Evolutionary conservation across 2,888 invertebrate species (phyloP).

Genomic region (Oligia fasciuncula): DNA sequence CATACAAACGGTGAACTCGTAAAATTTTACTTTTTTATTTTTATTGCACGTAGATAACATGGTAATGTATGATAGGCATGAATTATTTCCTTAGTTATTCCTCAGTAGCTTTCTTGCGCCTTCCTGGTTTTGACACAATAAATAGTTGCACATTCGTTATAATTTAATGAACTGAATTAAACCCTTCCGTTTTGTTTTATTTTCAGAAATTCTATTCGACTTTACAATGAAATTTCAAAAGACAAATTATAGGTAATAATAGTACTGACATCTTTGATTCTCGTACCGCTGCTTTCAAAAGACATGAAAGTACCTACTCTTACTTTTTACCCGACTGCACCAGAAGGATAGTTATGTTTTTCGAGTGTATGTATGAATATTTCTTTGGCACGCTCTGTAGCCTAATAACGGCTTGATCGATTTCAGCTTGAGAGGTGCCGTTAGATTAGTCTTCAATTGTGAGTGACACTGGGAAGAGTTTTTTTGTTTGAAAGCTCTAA

Average conservation of each 20-base stretch:
- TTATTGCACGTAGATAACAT: slow-evolving; percentile 57
- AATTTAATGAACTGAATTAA: slow-evolving; percentile 16
- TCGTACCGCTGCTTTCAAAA: neutral
- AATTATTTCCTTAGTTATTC: slow-evolving; percentile 49
- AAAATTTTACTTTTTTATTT: slow-evolving; percentile 57
- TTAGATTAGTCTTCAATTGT: no score
- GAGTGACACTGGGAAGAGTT: no score
- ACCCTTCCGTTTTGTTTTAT: slow-evolving; percentile 6
- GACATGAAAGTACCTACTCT: neutral
- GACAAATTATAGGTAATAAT: neutral
- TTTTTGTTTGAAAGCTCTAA: no score
- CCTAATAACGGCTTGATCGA: no score
- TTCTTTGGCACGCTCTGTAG: no score
- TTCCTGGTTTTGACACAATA: slow-evolving; percentile 30
- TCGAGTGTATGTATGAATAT: no score
- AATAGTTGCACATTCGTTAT: slow-evolving; percentile 37
- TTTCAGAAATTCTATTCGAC: neutral
- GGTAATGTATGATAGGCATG: slow-evolving; percentile 49
- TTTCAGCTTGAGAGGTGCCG: no score
- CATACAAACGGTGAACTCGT: slow-evolving; percentile 37
- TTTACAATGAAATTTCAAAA: neutral
- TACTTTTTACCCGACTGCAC: neutral
- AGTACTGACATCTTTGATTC: neutral
- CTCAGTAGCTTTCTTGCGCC: slow-evolving; percentile 34
- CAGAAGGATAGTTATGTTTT: no score